Conservation (phyloP, 2,888 invertebrate species). For the Scaptomyza caliginosa region DNA sequence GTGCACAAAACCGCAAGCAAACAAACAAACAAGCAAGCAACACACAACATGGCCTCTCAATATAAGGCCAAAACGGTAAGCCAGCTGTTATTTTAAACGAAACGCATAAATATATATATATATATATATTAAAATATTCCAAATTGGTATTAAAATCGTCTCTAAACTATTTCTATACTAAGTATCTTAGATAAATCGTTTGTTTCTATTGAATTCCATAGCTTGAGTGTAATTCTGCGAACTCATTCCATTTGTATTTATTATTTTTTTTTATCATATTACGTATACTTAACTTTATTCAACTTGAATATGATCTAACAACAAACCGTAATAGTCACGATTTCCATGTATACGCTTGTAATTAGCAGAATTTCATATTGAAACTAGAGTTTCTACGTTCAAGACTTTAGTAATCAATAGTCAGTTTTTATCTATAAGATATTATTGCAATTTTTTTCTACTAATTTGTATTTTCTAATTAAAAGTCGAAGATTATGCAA, state of each 20-base stretch:
- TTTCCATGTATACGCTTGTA: neutral
- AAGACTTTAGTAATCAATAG: no score
- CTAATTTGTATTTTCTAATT: no score
- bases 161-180: no score
- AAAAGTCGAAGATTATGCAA: no score
- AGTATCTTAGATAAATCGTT: no score
- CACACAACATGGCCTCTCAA: slow-evolving; percentile 17
- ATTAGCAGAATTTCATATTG: neutral
- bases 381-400: neutral
- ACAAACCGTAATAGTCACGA: neutral
- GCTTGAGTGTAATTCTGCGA: neutral
- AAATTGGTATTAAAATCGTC: no score
- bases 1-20: slow-evolving; percentile 32
- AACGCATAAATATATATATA: no score
- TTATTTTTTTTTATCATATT: neutral
- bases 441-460: no score
- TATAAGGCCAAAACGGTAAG: no score
- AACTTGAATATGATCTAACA: neutral
- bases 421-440: no score
- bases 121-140: no score
- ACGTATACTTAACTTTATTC: neutral
- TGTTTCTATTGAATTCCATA: neutral
- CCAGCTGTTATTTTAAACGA: no score
- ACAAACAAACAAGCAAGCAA: slow-evolving; percentile 16
- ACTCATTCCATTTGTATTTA: neutral